A percentile compares a stretch with the other conserved stretches of the same genome.
These are phyloP conservation scores for Peromyscus leucopus DNA, from an alignment of 2,113 vertebrate species.

Conservation along the genomic window DNA sequence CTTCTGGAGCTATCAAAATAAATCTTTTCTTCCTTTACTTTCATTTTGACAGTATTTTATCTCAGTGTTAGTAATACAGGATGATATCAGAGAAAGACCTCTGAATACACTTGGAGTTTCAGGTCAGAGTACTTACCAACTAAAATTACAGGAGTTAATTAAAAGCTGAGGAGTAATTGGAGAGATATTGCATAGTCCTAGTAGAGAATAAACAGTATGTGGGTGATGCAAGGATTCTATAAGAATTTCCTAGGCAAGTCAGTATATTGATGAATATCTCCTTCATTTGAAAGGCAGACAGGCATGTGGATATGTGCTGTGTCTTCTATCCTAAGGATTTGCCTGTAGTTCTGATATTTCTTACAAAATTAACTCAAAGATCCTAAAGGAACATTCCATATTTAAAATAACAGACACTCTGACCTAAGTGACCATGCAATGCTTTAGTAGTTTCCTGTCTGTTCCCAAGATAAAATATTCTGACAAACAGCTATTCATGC, in stretches of 20 bases:
- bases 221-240: not conserved
- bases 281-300: not conserved
- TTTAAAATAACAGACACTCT: not conserved
- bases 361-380: constrained; percentile 1
- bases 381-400: not conserved
- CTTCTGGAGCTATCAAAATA: not conserved
- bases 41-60: not conserved
- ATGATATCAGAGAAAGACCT: not conserved
- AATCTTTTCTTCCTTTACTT: not conserved
- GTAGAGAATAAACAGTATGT: not conserved
- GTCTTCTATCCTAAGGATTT: not conserved
- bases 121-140: not conserved
- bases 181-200: not conserved
- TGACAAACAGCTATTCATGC: not conserved
- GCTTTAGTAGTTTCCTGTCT: not conserved
- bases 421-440: not conserved
- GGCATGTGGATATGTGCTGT: not conserved
- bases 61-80: not conserved
- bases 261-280: too few relatives aligned
- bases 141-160: not conserved
- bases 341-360: not conserved
- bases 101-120: not conserved
- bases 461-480: not conserved
- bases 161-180: not conserved
- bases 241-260: not conserved